phyloP scores from a whole-genome alignment of 2,113 vertebrate species.

The Cyrtonyx montezumae region DNA sequence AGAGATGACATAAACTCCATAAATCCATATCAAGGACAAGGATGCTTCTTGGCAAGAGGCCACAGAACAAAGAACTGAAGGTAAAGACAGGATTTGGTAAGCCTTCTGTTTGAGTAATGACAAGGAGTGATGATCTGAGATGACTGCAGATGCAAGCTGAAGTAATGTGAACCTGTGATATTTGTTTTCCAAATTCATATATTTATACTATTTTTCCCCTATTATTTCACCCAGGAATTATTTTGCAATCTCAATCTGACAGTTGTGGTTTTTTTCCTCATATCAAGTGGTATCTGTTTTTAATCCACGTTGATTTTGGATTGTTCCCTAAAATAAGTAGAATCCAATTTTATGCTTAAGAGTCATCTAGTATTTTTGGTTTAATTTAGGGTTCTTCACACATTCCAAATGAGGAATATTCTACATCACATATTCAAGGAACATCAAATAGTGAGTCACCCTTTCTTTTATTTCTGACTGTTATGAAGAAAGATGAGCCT shows the following conservation, averaged over 20 bases:
- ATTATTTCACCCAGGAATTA: background rate
- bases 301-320: background rate
- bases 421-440: background rate
- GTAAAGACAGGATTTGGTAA: background rate
- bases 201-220: background rate
- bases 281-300: background rate
- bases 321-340: background rate
- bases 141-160: background rate
- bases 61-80: background rate
- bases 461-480: background rate
- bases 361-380: background rate
- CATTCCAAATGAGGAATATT: background rate
- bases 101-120: background rate
- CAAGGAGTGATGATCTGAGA: background rate
- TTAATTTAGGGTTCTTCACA: background rate
- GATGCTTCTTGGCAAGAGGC: rapidly evolving
- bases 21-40: background rate
- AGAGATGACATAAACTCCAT: background rate
- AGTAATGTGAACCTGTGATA: background rate
- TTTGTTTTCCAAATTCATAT: background rate
- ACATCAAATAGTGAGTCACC: background rate
- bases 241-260: background rate
- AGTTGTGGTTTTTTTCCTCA: background rate
- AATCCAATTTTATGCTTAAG: background rate
- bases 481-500: background rate